A percentile compares a stretch with the other conserved stretches of the same genome.
These are phyloP conservation scores for Cuniculus paca DNA, from an alignment of 2,797 vertebrate species.

Conservation along the genomic window DNA sequence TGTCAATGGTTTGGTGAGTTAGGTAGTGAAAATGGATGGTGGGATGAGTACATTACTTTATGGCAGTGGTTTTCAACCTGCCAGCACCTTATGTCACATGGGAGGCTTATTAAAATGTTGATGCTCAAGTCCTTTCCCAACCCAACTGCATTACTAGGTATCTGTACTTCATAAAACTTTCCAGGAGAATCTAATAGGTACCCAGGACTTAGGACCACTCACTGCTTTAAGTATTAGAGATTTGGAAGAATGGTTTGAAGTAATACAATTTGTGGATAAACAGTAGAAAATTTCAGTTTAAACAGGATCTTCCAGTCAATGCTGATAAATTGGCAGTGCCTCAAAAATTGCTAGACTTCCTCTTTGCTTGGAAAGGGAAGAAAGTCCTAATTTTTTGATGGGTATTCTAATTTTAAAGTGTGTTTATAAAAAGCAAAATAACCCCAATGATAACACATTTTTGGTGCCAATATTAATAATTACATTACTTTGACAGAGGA, in stretches of 20 bases:
- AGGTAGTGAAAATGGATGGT: background rate
- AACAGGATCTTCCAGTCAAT: background rate
- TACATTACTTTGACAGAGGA: background rate
- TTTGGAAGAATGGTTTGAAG: constrained; percentile 42
- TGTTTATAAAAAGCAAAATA: constrained; percentile 28
- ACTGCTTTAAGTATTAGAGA: background rate
- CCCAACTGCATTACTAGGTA: background rate
- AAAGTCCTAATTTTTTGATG: constrained; percentile 52
- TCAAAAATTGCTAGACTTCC: constrained; percentile 56
- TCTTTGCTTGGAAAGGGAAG: background rate
- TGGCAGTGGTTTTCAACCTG: background rate
- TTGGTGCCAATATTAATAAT: constrained; percentile 24
- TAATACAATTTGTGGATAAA: constrained; percentile 25
- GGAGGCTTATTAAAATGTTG: background rate
- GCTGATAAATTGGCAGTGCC: background rate
- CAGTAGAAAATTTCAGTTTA: background rate
- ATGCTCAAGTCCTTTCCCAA: background rate
- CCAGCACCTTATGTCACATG: background rate
- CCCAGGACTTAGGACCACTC: background rate
- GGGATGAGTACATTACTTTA: background rate
- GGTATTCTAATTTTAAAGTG: constrained; percentile 15
- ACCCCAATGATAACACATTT: background rate
- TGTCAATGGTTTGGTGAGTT: background rate
- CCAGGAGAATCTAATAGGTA: background rate
- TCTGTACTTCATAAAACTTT: background rate